These are phyloP conservation scores for Temnothorax curvispinosus DNA, from an alignment of 1,140 invertebrate genomes.

Conservation along the genomic window DNA sequence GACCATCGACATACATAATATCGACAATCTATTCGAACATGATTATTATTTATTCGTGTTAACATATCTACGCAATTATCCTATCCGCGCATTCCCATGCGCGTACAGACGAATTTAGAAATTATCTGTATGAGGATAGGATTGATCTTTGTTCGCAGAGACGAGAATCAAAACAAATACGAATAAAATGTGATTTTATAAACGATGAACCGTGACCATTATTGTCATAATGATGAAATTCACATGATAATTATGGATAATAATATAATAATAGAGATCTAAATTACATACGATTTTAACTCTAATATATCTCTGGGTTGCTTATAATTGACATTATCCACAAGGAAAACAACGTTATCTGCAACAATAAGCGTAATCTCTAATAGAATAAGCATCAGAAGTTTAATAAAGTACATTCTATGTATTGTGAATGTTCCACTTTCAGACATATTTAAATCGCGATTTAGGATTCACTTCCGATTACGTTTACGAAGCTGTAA, in stretches of 20 bases:
- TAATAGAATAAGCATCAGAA: background rate
- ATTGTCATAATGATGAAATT: slow-evolving; percentile 11
- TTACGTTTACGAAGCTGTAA: background rate
- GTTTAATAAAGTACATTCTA: background rate
- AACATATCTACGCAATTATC: background rate
- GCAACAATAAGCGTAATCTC: background rate
- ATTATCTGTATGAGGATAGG: background rate
- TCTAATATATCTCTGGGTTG: background rate
- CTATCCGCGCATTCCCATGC: background rate
- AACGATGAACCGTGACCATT: background rate
- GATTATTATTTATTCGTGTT: slow-evolving; percentile 40
- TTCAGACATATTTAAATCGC: background rate
- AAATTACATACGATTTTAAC: slow-evolving; percentile 37
- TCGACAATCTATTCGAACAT: slow-evolving; percentile 12
- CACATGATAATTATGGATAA: background rate
- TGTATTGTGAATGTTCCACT: background rate
- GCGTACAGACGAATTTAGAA: slow-evolving; percentile 13
- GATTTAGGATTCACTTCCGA: background rate
- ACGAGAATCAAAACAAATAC: background rate
- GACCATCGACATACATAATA: background rate
- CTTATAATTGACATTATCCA: slow-evolving; percentile 8
- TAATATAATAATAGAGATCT: slow-evolving; percentile 13
- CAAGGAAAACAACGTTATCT: slow-evolving; percentile 20
- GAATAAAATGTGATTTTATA: background rate
- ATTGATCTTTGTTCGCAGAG: slow-evolving; percentile 32